A percentile compares a stretch with the other conserved stretches of the same genome.
phyloP scores from a whole-genome alignment of 2,888 invertebrate genomes.

The Cheiracanthium punctorium region DNA sequence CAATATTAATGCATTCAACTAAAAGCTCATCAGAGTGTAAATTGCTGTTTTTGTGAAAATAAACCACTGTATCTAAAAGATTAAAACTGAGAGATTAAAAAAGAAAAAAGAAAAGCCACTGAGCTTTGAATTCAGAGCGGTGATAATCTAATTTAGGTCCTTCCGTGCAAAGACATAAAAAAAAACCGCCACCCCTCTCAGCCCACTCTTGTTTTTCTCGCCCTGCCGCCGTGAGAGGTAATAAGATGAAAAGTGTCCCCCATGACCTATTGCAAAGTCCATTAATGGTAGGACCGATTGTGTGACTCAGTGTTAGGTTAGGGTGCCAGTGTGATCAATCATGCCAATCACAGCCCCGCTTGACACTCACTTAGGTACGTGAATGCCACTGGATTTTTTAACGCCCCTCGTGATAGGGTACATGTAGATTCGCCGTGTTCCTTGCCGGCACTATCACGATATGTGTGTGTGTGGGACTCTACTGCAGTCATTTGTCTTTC shows the following conservation, averaged over 20 bases:
- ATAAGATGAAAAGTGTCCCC: constrained; percentile 63
- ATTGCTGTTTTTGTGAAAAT: no score
- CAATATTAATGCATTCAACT: no score
- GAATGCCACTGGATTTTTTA: constrained; percentile 12
- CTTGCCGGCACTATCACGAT: not conserved
- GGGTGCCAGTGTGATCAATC: constrained; percentile 39
- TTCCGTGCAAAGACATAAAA: not conserved
- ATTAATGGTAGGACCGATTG: constrained; percentile 46
- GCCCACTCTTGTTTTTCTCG: constrained; percentile 12
- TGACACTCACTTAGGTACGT: constrained; percentile 1
- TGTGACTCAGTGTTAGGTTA: constrained; percentile 7
- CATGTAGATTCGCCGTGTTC: not conserved
- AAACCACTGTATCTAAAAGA: no score
- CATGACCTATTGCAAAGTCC: constrained; percentile 67
- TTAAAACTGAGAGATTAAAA: no score
- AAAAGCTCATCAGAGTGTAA: no score
- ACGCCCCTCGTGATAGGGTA: not conserved
- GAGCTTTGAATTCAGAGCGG: not conserved
- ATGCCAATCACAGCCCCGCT: constrained; percentile 45
- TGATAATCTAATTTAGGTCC: constrained; percentile 8
- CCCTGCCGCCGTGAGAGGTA: constrained; percentile 11
- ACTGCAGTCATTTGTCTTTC: not conserved
- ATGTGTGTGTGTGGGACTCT: not conserved
- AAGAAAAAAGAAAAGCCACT: no score
- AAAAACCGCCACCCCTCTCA: not conserved